Base-by-base conservation (phyloP, 2,797 vertebrate genomes). In the Pseudochaenichthys georgianus region DNA sequence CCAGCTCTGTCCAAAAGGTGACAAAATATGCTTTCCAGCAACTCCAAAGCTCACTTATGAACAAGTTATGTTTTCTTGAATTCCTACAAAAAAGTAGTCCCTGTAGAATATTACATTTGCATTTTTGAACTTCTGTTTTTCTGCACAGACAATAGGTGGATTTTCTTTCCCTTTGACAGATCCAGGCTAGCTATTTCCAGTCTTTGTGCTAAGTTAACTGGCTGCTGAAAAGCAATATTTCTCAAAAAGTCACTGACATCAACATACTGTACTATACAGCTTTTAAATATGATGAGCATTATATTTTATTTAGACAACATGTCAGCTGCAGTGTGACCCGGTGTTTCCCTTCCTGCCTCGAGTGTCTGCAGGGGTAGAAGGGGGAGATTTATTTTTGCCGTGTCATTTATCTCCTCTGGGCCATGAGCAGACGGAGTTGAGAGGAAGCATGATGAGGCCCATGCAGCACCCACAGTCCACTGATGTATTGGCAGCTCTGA, bases 321-420 rank as follows among this genome's bases (percentile, higher is more conserved):
- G 58, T 84, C 74, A 84, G 50, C 74, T 55, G 59, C 73, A 62
- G 65, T 42, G 63, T 82, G 69, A 80, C 66, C 54, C 63, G 53
- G 62, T 65, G 58, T 84, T 84, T 85, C 67, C 74, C 73, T 85
- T 81, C 82, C 87, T 88, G 74, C 86, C 60, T 69, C 58, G 47
- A 73, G 68, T 64, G 79, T 78, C 43, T 63, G 63, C 66, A 57
- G 60, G 66, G 80, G 71, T 77, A 74, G 75, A 47, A 41, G 61
- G 43, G 3, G 51, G 9, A 12, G 11, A 38, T 83, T 59, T 55
- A 64, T 78, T 89, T 85, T 77, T 84, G 87, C 84, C 19, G 17
- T 83, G 87, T 91, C 88, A 91, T 90, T 89, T 89, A 90, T 93
- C 91, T 93, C 59, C 59, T 54, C 50, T 75, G 77, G 74, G 74